Base-by-base conservation (phyloP, 2,113 vertebrate species). In the Platanista minor region DNA sequence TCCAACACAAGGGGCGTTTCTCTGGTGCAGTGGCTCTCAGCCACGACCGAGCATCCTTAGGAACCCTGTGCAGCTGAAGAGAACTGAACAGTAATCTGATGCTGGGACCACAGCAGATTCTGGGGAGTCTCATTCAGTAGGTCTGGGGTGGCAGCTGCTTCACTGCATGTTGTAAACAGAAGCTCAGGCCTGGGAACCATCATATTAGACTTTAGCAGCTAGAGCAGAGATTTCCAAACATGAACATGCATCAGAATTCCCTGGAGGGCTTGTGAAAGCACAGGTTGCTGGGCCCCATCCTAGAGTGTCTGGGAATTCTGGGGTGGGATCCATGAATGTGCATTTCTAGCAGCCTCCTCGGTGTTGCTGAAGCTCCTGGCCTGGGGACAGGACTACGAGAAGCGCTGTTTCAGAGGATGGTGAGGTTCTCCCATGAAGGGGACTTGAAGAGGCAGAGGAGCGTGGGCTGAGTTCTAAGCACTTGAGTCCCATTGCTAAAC, bases 251-350 rank as follows among this genome's bases (percentile, higher is more conserved):
- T n/a, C 75, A 36, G 90, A 90, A 90, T 27, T 59, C 91, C 92
- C 81, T 29, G 29, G 62, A 90, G 94, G 87, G 75, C 95, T 97
- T 57, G 59, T 97, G 90, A 97, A 98, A 96, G 66, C 20, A 18
- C 74, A 59, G 78, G 61, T 71, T 64, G 52, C 94, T 92, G 59
- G 74, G 92, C 43, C 77, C 92, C 96, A 92, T 96, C 94, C 95
- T 69, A 11, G 57, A 90, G 74, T 96, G 95, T 96, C 96, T 96
- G 90, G 84, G 92, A 97, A 69, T 77, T 92, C 84, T 83, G 29
- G 88, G 88, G 80, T 75, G 74, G 67, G 77, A 95, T 83, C 59
- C 36, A 80, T 39, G 41, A 57, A 85, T 66, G 15, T 57, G 67
- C 59, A 36, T 96, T 89, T 97, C 94, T 46, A 96, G 90, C 59